Percentiles rank a stretch among this genome's conserved stretches.
Conservation (phyloP, 2,797 vertebrate species). For the Aquila chrysaetos region DNA sequence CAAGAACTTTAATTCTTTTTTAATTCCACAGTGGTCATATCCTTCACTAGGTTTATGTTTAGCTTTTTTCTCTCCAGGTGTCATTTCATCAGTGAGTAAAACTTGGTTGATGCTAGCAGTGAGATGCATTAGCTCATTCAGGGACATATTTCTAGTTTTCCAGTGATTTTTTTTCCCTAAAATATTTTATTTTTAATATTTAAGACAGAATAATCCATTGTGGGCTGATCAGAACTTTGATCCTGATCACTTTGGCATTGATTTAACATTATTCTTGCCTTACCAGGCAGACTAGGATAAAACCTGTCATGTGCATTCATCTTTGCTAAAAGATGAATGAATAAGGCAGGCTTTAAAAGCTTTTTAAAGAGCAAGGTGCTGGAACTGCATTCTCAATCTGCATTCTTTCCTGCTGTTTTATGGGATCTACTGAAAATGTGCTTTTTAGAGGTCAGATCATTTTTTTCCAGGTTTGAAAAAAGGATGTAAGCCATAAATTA, state of each 20-base stretch:
- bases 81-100: conserved; percentile 48
- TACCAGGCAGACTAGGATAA: conserved; percentile 41
- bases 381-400: conserved; percentile 72
- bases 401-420: conserved; percentile 70
- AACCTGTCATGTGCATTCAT: conserved; percentile 66
- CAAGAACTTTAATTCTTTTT: conserved; percentile 55
- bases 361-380: conserved; percentile 74
- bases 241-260: conserved; percentile 57
- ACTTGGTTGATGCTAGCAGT: conserved; percentile 35
- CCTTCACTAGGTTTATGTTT: conserved; percentile 23
- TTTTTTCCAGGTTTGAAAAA: conserved; percentile 60
- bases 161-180: background rate
- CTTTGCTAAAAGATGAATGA: conserved; percentile 75
- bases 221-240: conserved; percentile 64
- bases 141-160: conserved; percentile 16
- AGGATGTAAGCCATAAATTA: conserved; percentile 65
- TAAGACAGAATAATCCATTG: conserved; percentile 30
- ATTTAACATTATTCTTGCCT: conserved; percentile 68
- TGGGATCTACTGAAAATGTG: conserved; percentile 68
- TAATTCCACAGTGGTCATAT: conserved; percentile 41
- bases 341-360: conserved; percentile 72
- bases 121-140: conserved; percentile 29
- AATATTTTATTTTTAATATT: conserved; percentile 57
- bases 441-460: conserved; percentile 74
- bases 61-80: conserved; percentile 13